Evolutionary conservation across 2,888 invertebrate species (phyloP), one percentile per base, ranked within the genome.

Genomic region (Lamproptera curius): DNA sequence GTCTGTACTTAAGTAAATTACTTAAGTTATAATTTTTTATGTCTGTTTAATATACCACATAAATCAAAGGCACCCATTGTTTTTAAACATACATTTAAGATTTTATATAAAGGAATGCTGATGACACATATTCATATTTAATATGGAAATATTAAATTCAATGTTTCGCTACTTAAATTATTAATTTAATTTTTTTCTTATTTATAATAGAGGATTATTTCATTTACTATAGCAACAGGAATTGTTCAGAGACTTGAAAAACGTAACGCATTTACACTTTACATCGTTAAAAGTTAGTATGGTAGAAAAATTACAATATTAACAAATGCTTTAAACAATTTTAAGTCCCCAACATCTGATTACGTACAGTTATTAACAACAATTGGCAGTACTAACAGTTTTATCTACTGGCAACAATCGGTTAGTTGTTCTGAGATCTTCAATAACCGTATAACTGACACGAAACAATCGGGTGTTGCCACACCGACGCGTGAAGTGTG

Each of bases 401-500:
- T n/a, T n/a, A n/a, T n/a, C n/a, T n/a, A n/a, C n/a, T n/a, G n/a
- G n/a, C n/a, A n/a, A n/a, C n/a, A n/a, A n/a, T n/a, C n/a, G n/a
- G n/a, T n/a, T n/a, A n/a, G n/a, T n/a, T n/a, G n/a, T n/a, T n/a
- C n/a, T n/a, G n/a, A n/a, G n/a, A n/a, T n/a, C n/a, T n/a, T n/a
- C n/a, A 28, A 23, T 8, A n/a, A 9, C 28, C 9, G 28, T n/a
- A 9, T 28, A n/a, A 28, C n/a, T 28, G 4, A 6, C 23, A 9
- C 9, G 9, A 9, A 2, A n/a, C 28, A 20, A 28, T 26, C 31
- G 3, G 13, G n/a, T 23, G 13, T 33, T 23, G 38, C n/a, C 26
- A 16, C 38, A 38, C 33, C 31, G 47, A 38, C 34, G 42, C 20
- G 37, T 40, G 23, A 5, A 11, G 16, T 20, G 16, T 23, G 16